Evolutionary conservation across 2,113 vertebrate genomes (phyloP), one percentile per base, ranked within the genome.

Genomic region (Cacatua alba): DNA sequence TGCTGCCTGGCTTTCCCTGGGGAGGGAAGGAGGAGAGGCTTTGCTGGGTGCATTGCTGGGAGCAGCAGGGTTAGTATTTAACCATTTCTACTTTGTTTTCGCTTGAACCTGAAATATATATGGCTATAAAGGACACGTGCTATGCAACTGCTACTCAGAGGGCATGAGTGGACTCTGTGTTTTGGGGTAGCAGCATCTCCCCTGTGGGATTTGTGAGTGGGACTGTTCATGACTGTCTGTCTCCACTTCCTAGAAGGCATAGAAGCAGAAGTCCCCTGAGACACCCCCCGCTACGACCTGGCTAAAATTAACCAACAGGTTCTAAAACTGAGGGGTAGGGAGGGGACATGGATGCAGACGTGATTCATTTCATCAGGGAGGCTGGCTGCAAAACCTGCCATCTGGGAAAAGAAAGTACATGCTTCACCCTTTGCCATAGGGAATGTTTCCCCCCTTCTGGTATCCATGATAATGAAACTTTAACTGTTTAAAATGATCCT

Each of bases 191-290:
- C 72, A 52, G 37, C 44, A 23, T n/a, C 46, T n/a, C 9, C 33
- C 12, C 48, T 0, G 0, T 1, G 3, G 68, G 52, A n/a, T 53
- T 68, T 6, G 1, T 41, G 33, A 62, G 59, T 1, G 1, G 72
- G 72, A 23, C 35, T 49, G n/a, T 17, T 21, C 7, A 3, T 0
- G 6, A 43, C 53, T 24, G 31, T 11, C 29, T 52, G n/a, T 48
- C 48, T 51, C 62, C 4, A 5, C 48, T 63, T 89, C 68, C 59
- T 78, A 26, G 33, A 35, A 77, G 28, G 35, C 2, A 2, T 24
- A 55, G 35, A 33, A 77, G 35, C 28, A 64, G 39, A 64, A 86
- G 44, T 76, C 63, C 19, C 77, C 17, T n/a, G 53, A 80, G 52
- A 63, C 16, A n/a, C 17, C 17, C 4, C 4, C 8, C 3, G 0